Base-by-base conservation (phyloP, 2,797 vertebrate genomes). In the Lepus townsendii region DNA sequence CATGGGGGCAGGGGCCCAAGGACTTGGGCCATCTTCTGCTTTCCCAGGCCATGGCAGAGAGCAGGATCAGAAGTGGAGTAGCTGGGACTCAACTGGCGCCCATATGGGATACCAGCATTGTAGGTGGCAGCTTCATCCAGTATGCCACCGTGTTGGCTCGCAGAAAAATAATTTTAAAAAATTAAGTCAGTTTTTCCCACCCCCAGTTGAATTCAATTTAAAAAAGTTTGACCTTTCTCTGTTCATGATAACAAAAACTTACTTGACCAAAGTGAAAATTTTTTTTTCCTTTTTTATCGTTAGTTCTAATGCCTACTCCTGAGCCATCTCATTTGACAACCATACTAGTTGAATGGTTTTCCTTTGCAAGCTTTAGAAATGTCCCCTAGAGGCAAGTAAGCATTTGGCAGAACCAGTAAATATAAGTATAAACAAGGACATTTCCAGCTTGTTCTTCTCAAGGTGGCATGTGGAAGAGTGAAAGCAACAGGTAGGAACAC, bases 321-420 rank as follows among this genome's bases (percentile, higher is more conserved):
- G 13, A 82, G 42, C 90, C 93, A 86, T 90, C 90, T 97, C 93
- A 60, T 71, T 86, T 92, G 88, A 95, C 83, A 91, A 79, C 16
- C 38, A 12, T 86, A 87, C 84, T 65, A 86, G 60, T 32, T 96
- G 85, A 95, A 95, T 93, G 87, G 82, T 68, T 95, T 95, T 89
- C 24, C 27, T 47, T 75, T 87, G 32, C 30, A 75, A 73, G 82
- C 85, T 95, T 95, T 72, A 95, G 83, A 96, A 94, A 95, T 93
- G 82, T n/a, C 90, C 95, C 88, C 77, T 89, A 90, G 93, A 95
- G 94, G 76, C 83, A 96, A 95, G 94, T 88, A 93, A 96, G 86
- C 66, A 54, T 83, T 95, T 87, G 79, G 66, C 57, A 93, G 84
- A 90, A 66, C 30, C 63, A 94, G 68, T 93, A 94, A 97, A 88